Percentiles rank a stretch among this genome's conserved stretches.
phyloP scores from a whole-genome alignment of 2,113 vertebrate species.

The Aptenodytes forsteri region DNA sequence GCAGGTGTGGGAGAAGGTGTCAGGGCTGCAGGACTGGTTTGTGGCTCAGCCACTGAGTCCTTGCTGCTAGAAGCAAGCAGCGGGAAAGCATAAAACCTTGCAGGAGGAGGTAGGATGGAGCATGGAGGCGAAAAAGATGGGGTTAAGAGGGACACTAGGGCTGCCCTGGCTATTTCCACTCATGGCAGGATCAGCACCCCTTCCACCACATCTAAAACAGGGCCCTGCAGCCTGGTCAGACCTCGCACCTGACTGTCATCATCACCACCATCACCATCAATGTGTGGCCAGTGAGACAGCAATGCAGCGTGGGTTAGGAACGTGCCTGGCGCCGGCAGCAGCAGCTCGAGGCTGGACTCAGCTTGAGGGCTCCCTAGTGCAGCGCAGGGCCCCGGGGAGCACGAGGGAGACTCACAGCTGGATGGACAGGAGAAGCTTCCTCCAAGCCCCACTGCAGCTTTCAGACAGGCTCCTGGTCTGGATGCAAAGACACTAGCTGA shows the following conservation, averaged over 20 bases:
- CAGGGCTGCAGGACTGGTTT: not conserved
- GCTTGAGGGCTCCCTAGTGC: fast-evolving
- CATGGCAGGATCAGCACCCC: no score
- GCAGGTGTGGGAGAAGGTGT: not conserved
- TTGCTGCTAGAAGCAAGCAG: not conserved
- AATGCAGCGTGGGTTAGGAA: fast-evolving
- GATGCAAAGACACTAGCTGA: not conserved
- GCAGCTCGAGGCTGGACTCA: not conserved
- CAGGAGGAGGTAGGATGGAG: not conserved
- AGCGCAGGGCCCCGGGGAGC: fast-evolving
- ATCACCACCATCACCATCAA: not conserved
- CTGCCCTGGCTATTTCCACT: not conserved
- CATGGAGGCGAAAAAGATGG: not conserved
- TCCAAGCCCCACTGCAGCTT: not conserved
- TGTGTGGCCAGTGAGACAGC: not conserved
- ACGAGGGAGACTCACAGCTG: not conserved
- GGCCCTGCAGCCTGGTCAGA: not conserved
- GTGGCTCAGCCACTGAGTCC: not conserved
- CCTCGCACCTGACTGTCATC: not conserved
- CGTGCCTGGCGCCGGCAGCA: fast-evolving
- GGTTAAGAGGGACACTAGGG: not conserved
- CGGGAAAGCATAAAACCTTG: not conserved
- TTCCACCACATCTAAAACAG: fast-evolving
- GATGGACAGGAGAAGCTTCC: not conserved
- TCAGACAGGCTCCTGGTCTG: not conserved